Evolutionary conservation across 2,797 vertebrate genomes (phyloP), one percentile per base, ranked within the genome.

Genomic region (Cryptoprocta ferox): DNA sequence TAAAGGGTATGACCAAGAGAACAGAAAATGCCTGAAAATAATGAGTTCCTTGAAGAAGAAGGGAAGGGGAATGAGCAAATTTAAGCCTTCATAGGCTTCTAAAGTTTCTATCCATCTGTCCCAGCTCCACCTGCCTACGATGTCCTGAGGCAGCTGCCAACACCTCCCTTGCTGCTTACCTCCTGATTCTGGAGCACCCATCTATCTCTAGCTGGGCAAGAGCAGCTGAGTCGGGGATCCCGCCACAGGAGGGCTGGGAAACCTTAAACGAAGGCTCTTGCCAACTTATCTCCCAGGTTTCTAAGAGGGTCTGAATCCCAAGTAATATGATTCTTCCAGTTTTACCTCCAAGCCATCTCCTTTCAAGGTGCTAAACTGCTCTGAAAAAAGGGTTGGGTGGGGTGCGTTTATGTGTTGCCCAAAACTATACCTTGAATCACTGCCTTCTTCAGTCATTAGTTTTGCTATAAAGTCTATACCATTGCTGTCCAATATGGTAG

Each of bases 221-320:
- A 80, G 14, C 7, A 53, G 10, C 2, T 12, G 32, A 30, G 21
- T 15, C 2, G 3, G 4, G 2, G 9, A 48, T 37, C 3, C 32
- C 63, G 63, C 39, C 11, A n/a, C n/a, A 59, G 18, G 0, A 8
- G 2, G 10, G 65, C 26, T 76, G 5, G 32, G 35, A 84, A 45
- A 81, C 19, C 37, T 15, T 48, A 45, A 37, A 19, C 39, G 14
- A 66, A 94, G 10, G n/a, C 71, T 92, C 76, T 70, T 66, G 39
- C 24, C 61, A 70, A 56, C 50, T 30, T 63, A 48, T 83, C 66
- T 73, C 13, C 42, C 30, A 61, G 50, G 11, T 78, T 84, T 84
- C 59, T 63, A 80, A 61, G 83, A 75, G 39, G 59, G 7, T 92
- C 90, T 76, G 48, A 97, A 94, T 37, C 37, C 19, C 45, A 50